Conservation (phyloP, 2,888 invertebrate genomes). For the Pheosia tremula region DNA sequence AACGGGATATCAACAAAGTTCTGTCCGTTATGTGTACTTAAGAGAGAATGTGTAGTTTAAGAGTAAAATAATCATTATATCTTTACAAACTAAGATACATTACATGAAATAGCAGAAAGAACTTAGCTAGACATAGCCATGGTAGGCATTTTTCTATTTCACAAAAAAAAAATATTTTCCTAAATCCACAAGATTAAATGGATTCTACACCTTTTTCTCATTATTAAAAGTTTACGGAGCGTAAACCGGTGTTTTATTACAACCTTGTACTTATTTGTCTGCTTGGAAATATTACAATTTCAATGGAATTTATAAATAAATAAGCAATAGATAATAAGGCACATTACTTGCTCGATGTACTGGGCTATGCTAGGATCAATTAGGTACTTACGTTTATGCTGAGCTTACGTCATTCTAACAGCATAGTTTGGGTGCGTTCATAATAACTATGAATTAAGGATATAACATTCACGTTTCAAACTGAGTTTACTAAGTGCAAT, state of each 20-base stretch:
- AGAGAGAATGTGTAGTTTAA: too few relatives aligned
- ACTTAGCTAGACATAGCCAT: too few relatives aligned
- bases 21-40: too few relatives aligned
- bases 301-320: background rate
- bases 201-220: background rate
- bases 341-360: too few relatives aligned
- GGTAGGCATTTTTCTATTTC: too few relatives aligned
- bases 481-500: too few relatives aligned
- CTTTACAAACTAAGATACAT: too few relatives aligned
- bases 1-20: too few relatives aligned
- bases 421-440: background rate
- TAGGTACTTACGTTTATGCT: background rate
- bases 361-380: too few relatives aligned
- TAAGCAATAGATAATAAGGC: background rate
- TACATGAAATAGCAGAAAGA: too few relatives aligned
- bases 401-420: background rate
- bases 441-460: background rate
- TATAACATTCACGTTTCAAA: too few relatives aligned
- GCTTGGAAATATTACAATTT: background rate
- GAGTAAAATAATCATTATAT: too few relatives aligned
- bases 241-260: constrained; percentile 4
- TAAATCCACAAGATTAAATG: background rate
- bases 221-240: constrained; percentile 1
- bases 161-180: background rate
- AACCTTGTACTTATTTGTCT: constrained; percentile 2